These are phyloP conservation scores for Delichon dasypus DNA, from an alignment of 2,797 vertebrate species.

Conservation along the genomic window DNA sequence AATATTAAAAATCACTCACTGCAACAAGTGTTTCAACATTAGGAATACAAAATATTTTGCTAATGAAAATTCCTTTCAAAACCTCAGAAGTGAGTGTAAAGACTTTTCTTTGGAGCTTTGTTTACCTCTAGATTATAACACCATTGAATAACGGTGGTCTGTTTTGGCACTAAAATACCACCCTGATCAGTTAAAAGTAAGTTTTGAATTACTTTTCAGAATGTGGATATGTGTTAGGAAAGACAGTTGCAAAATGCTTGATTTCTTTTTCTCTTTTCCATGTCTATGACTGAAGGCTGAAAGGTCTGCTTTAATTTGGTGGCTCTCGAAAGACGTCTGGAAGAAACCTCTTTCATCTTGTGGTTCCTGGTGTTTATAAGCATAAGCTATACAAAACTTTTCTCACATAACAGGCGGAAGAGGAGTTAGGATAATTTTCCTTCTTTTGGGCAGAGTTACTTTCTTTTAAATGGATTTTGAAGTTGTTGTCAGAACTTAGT, in stretches of 20 bases:
- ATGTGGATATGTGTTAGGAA: not conserved
- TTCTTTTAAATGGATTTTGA: not conserved
- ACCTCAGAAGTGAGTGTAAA: not conserved
- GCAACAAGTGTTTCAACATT: not conserved
- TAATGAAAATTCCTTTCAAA: not conserved
- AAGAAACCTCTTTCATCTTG: not conserved
- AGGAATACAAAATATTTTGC: not conserved
- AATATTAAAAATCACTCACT: not conserved
- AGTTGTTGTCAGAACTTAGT: not conserved
- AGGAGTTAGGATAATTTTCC: not conserved
- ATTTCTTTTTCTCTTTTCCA: not conserved
- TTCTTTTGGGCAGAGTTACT: not conserved
- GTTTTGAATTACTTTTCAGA: not conserved
- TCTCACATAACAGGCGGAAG: rapidly evolving
- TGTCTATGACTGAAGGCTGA: not conserved
- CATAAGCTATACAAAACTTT: not conserved
- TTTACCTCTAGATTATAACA: not conserved
- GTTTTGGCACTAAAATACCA: not conserved
- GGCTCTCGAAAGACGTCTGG: not conserved
- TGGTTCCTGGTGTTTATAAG: not conserved
- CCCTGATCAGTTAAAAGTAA: not conserved
- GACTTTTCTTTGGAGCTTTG: not conserved
- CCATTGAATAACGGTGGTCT: not conserved
- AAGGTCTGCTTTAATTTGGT: not conserved
- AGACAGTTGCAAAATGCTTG: not conserved